Conservation (phyloP, 30 jellyfish, hydroid and myxozoan species). For the Euphysa ruthae region DNA sequence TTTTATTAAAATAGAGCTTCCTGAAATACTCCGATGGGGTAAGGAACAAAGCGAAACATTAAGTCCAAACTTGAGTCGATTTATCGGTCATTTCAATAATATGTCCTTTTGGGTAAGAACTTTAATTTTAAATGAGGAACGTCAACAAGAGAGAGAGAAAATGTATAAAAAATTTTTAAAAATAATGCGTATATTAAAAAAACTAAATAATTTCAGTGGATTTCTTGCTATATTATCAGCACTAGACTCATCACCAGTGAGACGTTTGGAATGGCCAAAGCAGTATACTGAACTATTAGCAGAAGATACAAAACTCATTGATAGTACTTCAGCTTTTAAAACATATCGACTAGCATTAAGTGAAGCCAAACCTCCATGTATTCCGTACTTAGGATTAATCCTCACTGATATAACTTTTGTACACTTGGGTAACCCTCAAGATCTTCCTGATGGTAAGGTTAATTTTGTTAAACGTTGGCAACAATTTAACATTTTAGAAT, state of each 20-base stretch:
- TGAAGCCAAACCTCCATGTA: constrained; percentile 95
- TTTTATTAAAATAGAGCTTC: constrained; percentile 80
- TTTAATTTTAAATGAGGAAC: constrained; percentile 56
- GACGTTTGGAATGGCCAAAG: constrained; percentile 94
- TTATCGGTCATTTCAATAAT: constrained; percentile 84
- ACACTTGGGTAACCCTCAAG: constrained; percentile 87
- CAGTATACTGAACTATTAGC: constrained; percentile 68
- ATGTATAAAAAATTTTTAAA: constrained; percentile 73
- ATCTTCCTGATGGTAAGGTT: constrained; percentile 94
- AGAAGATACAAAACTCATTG: constrained; percentile 68
- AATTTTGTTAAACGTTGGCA: constrained; percentile 97
- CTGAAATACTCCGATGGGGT: constrained; percentile 96
- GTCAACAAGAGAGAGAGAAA: constrained; percentile 89
- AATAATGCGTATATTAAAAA: constrained; percentile 65
- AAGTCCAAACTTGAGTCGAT: constrained; percentile 87
- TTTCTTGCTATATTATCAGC: constrained; percentile 89
- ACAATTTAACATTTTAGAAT: constrained; percentile 73
- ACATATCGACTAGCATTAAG: constrained; percentile 85
- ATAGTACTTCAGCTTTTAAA: constrained; percentile 89
- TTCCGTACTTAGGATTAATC: constrained; percentile 95
- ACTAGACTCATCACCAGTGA: constrained; percentile 74
- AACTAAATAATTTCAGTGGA: constrained; percentile 75
- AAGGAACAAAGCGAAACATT: constrained; percentile 88
- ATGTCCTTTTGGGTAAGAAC: constrained; percentile 97
- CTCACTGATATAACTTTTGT: constrained; percentile 86